Percentiles rank a stretch among this genome's conserved stretches.
Conservation (phyloP, 1,140 invertebrate species). For the Drosophila tropicalis region DNA sequence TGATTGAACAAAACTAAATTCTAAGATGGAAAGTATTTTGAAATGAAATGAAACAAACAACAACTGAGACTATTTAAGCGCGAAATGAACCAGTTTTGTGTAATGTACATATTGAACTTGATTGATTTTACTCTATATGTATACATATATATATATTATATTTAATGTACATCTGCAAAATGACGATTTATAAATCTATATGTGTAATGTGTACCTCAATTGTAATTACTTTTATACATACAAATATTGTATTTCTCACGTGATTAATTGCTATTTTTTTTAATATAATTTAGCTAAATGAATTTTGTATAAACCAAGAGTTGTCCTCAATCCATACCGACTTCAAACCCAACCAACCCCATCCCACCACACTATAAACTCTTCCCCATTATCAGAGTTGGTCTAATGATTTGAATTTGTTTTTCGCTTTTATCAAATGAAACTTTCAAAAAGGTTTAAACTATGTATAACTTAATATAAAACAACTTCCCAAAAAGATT, state of each 20-base stretch:
- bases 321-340: conserved; percentile 17
- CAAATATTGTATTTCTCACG: conserved; percentile 41
- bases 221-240: conserved; percentile 70
- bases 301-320: conserved; percentile 49
- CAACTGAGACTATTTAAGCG: conserved; percentile 66
- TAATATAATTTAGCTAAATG: conserved; percentile 74
- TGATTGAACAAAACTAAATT: conserved; percentile 59
- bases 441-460: no score
- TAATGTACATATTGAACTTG: conserved; percentile 72
- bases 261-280: conserved; percentile 63
- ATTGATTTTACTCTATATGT: conserved; percentile 76
- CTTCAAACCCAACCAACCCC: neutral
- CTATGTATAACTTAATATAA: no score
- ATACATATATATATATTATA: conserved; percentile 32
- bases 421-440: no score
- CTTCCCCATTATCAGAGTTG: neutral
- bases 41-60: conserved; percentile 33
- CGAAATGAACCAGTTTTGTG: conserved; percentile 75
- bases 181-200: conserved; percentile 73
- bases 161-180: conserved; percentile 67
- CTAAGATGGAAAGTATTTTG: conserved; percentile 68
- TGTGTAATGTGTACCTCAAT: conserved; percentile 78
- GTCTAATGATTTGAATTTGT: neutral
- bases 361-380: conserved; percentile 23
- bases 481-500: no score